phyloP scores from a whole-genome alignment of 2,113 vertebrate species.

The Lontra canadensis region DNA sequence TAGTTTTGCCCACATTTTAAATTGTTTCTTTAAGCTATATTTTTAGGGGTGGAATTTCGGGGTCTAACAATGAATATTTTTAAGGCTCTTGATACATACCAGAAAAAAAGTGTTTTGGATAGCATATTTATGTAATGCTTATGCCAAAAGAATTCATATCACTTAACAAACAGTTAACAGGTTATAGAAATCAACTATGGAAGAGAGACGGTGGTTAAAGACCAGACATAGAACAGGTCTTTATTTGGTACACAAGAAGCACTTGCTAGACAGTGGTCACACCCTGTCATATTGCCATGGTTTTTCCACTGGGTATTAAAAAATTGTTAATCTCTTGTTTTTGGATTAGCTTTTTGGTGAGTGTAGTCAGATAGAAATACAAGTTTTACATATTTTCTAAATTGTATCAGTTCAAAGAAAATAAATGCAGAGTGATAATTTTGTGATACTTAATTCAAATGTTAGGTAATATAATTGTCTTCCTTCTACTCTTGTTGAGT shows the following conservation, averaged over 20 bases:
- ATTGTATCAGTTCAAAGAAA: conserved; percentile 43
- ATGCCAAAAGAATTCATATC: conserved; percentile 20
- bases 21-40: conserved; percentile 42
- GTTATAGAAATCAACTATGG: conserved; percentile 17
- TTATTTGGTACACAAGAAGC: conserved; percentile 30
- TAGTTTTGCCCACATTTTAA: conserved; percentile 32
- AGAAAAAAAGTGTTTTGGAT: conserved; percentile 25
- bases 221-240: neutral
- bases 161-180: neutral
- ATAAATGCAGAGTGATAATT: conserved; percentile 18
- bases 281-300: neutral
- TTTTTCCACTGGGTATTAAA: neutral
- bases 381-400: conserved; percentile 4
- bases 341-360: neutral
- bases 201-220: conserved; percentile 12
- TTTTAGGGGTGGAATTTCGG: conserved; percentile 45
- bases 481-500: neutral
- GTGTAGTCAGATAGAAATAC: neutral
- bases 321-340: conserved; percentile 45
- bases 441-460: neutral
- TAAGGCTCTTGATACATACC: neutral
- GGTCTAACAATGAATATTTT: conserved; percentile 29
- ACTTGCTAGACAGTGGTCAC: neutral
- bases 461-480: neutral
- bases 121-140: neutral